Evolutionary conservation across 2,797 vertebrate genomes (phyloP), one percentile per base, ranked within the genome.

Genomic region (Cephalopachus bancanus): DNA sequence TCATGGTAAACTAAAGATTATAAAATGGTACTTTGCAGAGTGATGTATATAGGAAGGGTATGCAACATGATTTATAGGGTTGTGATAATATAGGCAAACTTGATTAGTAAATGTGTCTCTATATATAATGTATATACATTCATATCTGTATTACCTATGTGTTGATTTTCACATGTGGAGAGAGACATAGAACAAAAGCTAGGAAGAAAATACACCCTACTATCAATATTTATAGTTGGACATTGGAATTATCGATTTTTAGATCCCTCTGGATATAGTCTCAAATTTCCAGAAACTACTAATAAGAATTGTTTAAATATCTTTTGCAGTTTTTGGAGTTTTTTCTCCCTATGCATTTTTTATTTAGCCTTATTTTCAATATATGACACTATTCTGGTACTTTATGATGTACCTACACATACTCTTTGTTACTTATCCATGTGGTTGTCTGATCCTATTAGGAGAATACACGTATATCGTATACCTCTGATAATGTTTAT

Each of bases 1-100:
- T 92, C 51, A 67, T 67, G 9, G 53, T 67, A 93, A 75, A 67
- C 44, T 53, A 93, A 75, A 44, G 33, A 81, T 62, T 59, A 72
- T 81, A 80, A 83, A 78, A 94, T 51, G 60, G n/a, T 75, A 65
- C 44, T 28, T 49, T 94, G 24, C 64, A 64, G 90, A 83, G 69
- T 14, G 53, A n/a, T 11, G 79, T 20, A 75, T 57, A 59, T 26
- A 74, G 20, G 51, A 86, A 69, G 19, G 19, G 44, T 44, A 44
- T 44, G 6, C 44, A 44, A 44, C 44, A 44, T 44, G 44, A 44
- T 44, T 44, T 44, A 44, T 44, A 44, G 80, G n/a, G 37, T 84
- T 92, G 53, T 91, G 67, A 15, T 24, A 76, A 84, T 85, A 49
- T 44, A 37, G 12, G 55, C 49, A 92, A 53, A 62, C 74, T 92